Conservation (phyloP, 2,113 vertebrate species). For the Vulpes ferrilata region DNA sequence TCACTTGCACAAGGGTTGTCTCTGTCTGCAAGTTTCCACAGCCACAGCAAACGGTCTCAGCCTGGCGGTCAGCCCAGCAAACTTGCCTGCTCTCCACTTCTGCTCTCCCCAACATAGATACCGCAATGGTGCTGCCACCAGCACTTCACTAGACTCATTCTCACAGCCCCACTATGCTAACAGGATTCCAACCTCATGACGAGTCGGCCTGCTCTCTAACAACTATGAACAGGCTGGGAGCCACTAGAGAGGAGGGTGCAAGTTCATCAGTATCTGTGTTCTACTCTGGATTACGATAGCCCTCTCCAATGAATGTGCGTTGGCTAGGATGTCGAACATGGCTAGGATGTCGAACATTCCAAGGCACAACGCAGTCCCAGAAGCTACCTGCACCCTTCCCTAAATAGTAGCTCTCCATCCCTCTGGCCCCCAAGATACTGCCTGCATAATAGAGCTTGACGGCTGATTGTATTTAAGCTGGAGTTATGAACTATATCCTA, state of each 20-base stretch:
- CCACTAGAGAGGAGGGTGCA: fast-evolving
- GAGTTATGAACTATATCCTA: background rate
- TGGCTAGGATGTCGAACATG: background rate
- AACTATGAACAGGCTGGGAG: background rate
- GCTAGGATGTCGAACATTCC: background rate
- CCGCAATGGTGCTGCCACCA: fast-evolving
- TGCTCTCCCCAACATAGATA: too few species aligned
- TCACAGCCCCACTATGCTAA: background rate
- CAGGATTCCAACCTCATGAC: background rate
- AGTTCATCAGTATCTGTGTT: too few species aligned
- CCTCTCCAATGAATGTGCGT: background rate
- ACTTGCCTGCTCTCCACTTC: background rate
- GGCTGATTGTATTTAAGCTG: background rate
- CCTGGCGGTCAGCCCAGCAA: background rate
- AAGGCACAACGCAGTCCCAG: background rate
- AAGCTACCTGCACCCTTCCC: background rate
- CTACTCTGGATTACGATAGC: fast-evolving
- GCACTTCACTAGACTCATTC: background rate
- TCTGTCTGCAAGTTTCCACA: fast-evolving
- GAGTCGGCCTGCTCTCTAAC: background rate
- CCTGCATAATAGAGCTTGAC: too few species aligned
- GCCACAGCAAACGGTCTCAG: background rate
- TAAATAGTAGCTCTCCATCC: background rate
- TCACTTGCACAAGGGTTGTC: background rate
- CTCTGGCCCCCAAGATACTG: background rate